Evolutionary conservation across 2,888 invertebrate genomes (phyloP), one percentile per base, ranked within the genome.

Genomic region (Heliconius charithonia): DNA sequence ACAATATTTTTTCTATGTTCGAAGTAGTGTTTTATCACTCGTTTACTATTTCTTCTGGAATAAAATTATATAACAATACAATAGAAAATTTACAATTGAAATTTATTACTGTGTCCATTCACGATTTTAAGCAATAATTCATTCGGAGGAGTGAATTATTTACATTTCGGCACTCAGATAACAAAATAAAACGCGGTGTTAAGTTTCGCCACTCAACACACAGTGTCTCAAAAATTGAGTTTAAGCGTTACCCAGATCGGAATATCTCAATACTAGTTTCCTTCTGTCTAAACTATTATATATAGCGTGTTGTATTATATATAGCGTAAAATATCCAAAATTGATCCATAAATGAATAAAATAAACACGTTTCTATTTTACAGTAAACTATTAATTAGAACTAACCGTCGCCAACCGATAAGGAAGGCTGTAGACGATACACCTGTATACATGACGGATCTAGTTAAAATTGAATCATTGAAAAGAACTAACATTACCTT

Each of bases 391-490:
- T 83, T 83, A 84, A 84, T 84, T 82, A 84, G 80, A 73, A 76
- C 81, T 82, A 81, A 84, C 84, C 78, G 84, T 83, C 81, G 82
- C 76, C 51, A 80, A 79, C 82, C 78, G 77, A 82, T 83, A 83
- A 77, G 83, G 83, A 77, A 79, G 67, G 74, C 63, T 69, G 75
- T 56, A 75, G 51, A 59, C n/a, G 59, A 37, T 59, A 72, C 65
- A 71, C 71, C 66, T 79, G 73, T 75, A 71, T 32, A 59, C 75
- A 76, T 51, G 76, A 69, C 76, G 66, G 76, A 79, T 76, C 73
- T 72, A 56, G 75, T 72, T 78, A 65, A 78, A 70, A 69, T 71
- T 67, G 65, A 67, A 22, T 32, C 51, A 13, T 72, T 70, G 62
- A 73, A 25, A 65, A 66, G 66, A 75, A 75, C 65, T n/a, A 51